phyloP scores from a whole-genome alignment of 2,888 invertebrate species.

The Periphyllus acericola region DNA sequence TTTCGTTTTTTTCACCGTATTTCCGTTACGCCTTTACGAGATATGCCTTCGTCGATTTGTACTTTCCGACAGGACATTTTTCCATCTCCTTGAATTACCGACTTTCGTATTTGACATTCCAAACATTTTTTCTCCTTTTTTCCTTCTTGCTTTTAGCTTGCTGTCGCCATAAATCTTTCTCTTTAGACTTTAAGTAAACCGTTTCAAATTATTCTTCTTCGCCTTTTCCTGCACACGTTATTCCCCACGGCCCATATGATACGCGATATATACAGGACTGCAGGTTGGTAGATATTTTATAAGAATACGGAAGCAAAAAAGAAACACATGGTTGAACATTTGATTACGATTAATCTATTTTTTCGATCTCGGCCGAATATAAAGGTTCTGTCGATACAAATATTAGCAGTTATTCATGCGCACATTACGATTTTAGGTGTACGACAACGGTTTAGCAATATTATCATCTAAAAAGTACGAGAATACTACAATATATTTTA shows the following conservation, averaged over 20 bases:
- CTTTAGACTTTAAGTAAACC: background rate
- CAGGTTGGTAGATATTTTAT: no score
- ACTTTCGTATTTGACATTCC: constrained; percentile 5
- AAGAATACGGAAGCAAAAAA: no score
- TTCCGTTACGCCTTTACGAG: background rate
- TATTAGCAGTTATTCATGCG: no score
- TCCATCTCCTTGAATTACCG: background rate
- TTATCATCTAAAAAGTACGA: no score
- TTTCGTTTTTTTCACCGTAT: background rate
- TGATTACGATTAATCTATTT: no score
- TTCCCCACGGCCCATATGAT: background rate
- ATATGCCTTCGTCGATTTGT: background rate
- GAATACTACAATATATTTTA: no score
- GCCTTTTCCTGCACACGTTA: background rate
- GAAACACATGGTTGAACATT: no score
- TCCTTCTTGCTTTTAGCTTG: background rate
- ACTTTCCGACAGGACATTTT: constrained; percentile 6
- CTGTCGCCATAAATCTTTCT: background rate
- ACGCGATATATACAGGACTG: background rate
- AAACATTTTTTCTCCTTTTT: background rate
- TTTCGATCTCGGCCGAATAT: no score
- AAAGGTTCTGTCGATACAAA: no score
- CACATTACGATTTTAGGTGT: no score
- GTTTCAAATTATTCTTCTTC: background rate
- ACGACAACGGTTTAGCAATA: no score